Base-by-base conservation (phyloP, 2,888 invertebrate species). In the Pachliopta kotzebuea region DNA sequence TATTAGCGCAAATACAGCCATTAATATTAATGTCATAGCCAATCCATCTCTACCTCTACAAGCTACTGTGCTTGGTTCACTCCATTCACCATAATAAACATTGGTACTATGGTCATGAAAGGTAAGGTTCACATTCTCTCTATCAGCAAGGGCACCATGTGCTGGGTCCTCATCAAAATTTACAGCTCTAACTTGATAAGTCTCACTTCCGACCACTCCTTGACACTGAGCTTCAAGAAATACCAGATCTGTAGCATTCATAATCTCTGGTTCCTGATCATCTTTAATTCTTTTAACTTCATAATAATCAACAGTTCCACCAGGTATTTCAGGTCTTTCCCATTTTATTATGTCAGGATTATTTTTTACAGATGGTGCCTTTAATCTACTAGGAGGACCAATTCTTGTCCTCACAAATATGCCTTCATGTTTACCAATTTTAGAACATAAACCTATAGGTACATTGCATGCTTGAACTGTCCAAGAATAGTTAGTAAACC, bases 401-500 rank as follows among this genome's bases (percentile, higher is more conserved):
- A 95, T 94, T 66, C 91, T 86, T 0, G 96, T 96, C 29, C 87
- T 83, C 0, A 93, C 85, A 69, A 83, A 82, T 53, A 94, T 84
- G 1, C 90, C 85, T 70, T 88, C 84, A 58, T 93, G 93, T 49
- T 78, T 77, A 60, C 74, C 77, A 14, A 84, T 79, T 29, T 88
- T 79, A 2, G 97, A 96, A 76, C 95, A 96, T 52, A 89, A 82
- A 0, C 92, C 85, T 0, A 96, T 86, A 23, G 81, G 85, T 67
- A 77, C 76, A 73, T 90, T 97, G 74, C 95, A 96, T 1, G 97
- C 97, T 55, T 91, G 86, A 0, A 97, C 93, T 63, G 92, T 91
- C 24, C 97, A 93, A 58, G 93, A 93, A 79, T 97, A 97, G 66
- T 93, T 92, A 0, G 93, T 93, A 73, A 93, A 96, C 64, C 94